A percentile compares a stretch with the other conserved stretches of the same genome.
Evolutionary conservation across 2,888 invertebrate genomes (phyloP).

Genomic region (Pilophorus perplexus): DNA sequence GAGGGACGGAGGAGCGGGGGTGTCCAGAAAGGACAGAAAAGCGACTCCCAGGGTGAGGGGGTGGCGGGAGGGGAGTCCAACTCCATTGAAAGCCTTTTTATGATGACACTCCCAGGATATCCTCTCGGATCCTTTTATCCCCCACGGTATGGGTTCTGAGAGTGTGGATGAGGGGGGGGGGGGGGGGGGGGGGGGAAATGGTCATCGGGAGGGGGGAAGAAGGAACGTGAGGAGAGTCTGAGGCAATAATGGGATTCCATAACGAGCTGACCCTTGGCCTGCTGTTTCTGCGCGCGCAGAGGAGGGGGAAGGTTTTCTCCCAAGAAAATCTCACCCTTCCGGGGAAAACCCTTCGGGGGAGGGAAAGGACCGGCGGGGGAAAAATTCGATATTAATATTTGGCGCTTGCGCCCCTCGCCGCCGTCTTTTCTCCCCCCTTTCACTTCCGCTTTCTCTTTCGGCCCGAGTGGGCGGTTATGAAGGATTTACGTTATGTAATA

Average conservation of each 20-base stretch:
- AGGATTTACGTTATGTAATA: slow-evolving; percentile 39
- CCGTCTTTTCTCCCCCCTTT: not conserved
- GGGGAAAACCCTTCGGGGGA: not conserved
- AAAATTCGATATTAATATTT: slow-evolving; percentile 43
- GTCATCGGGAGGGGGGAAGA: slow-evolving; percentile 2
- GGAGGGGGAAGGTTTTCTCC: slow-evolving; percentile 20
- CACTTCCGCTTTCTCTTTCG: not conserved
- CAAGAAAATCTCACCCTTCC: slow-evolving; percentile 7
- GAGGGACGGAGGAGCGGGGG: not conserved
- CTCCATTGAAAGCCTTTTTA: slow-evolving; percentile 44
- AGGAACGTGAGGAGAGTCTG: not conserved
- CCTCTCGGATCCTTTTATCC: slow-evolving; percentile 43
- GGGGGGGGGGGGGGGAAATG: not conserved
- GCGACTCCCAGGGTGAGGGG: not conserved
- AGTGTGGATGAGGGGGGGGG: not conserved
- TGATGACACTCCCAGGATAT: slow-evolving; percentile 44
- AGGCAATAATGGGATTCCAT: slow-evolving; percentile 42
- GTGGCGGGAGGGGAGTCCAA: slow-evolving; percentile 13
- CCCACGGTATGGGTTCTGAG: not conserved
- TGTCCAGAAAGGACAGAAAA: not conserved
- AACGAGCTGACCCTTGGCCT: slow-evolving; percentile 43
- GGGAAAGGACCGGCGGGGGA: slow-evolving; percentile 6
- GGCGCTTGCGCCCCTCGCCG: slow-evolving; percentile 18
- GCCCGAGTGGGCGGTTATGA: slow-evolving; percentile 12
- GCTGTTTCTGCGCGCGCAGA: slow-evolving; percentile 34